A percentile compares a stretch with the other conserved stretches of the same genome.
Conservation (phyloP, 2,888 invertebrate genomes). For the Sesamia inferens region DNA sequence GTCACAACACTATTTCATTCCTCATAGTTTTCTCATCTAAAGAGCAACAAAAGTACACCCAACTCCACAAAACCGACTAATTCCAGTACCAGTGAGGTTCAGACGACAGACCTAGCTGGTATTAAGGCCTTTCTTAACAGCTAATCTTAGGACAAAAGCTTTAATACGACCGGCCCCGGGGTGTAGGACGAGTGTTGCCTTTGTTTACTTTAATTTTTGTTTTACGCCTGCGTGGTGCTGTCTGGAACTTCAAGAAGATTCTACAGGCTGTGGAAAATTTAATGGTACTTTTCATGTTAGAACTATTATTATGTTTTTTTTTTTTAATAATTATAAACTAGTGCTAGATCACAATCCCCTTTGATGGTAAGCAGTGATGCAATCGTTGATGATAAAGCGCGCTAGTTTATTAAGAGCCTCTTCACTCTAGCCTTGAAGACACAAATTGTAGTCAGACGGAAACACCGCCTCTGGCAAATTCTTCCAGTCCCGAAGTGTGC, state of each 20-base stretch:
- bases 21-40: conserved; percentile 62
- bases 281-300: background rate
- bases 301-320: too few relatives aligned
- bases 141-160: conserved; percentile 89
- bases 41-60: conserved; percentile 50
- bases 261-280: conserved; percentile 70
- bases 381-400: too few relatives aligned
- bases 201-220: conserved; percentile 90
- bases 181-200: conserved; percentile 84
- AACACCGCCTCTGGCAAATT: too few relatives aligned
- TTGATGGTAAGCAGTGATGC: too few relatives aligned
- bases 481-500: too few relatives aligned
- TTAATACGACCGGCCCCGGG: conserved; percentile 84
- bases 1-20: conserved; percentile 61
- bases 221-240: conserved; percentile 82
- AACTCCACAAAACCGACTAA: conserved; percentile 61
- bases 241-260: conserved; percentile 73
- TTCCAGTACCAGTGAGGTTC: conserved; percentile 65
- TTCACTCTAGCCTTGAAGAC: too few relatives aligned
- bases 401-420: too few relatives aligned
- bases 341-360: too few relatives aligned
- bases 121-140: conserved; percentile 83
- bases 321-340: too few relatives aligned
- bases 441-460: too few relatives aligned
- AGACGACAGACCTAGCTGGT: conserved; percentile 69